These are phyloP conservation scores for Autographa gamma DNA, from an alignment of 2,888 invertebrate genomes.

Conservation along the genomic window DNA sequence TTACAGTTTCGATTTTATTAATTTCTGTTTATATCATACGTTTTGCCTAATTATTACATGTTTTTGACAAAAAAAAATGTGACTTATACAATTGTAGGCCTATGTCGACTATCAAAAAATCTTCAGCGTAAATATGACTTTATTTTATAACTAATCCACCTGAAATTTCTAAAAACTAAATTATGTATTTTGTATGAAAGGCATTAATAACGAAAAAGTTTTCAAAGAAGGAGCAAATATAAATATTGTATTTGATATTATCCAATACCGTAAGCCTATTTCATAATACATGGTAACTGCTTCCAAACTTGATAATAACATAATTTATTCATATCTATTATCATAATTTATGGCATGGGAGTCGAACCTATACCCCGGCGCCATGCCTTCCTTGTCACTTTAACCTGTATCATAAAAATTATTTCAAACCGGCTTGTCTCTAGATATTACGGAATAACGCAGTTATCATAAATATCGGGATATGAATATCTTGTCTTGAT, in stretches of 20 bases:
- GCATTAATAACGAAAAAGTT: no score
- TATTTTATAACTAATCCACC: no score
- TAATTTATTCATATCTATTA: constrained; percentile 12
- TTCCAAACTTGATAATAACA: background rate
- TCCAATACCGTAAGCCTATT: background rate
- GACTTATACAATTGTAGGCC: no score
- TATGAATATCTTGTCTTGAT: background rate
- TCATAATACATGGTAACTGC: background rate
- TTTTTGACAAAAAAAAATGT: no score
- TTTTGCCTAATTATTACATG: no score
- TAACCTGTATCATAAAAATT: constrained; percentile 42
- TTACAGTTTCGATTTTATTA: no score
- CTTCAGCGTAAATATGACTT: no score
- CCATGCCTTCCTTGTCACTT: background rate
- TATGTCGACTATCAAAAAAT: no score
- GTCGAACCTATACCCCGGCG: constrained; percentile 32
- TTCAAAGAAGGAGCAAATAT: no score
- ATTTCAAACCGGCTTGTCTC: constrained; percentile 3
- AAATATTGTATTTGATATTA: background rate
- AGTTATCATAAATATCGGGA: background rate
- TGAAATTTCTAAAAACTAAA: no score
- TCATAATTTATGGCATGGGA: constrained; percentile 13
- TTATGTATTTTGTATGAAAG: no score
- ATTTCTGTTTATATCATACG: no score
- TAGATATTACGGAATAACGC: background rate